phyloP scores from a whole-genome alignment of 2,113 vertebrate species.

The Neopipo cinnamomea region DNA sequence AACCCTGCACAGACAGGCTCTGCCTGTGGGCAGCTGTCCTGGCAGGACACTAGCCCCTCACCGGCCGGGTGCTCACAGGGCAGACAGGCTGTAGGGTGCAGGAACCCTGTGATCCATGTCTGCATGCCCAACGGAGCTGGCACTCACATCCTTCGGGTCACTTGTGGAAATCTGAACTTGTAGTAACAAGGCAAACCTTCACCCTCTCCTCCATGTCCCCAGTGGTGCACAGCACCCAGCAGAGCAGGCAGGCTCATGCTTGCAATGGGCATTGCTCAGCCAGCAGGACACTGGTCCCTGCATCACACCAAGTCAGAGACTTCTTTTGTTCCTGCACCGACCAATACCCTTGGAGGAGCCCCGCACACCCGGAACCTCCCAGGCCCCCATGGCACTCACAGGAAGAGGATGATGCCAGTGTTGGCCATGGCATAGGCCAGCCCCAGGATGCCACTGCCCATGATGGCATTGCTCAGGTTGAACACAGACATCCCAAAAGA shows the following conservation, averaged over 20 bases:
- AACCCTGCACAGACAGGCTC: neutral
- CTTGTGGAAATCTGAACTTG: neutral
- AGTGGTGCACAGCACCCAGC: neutral
- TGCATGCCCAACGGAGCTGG: accelerated
- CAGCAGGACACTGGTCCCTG: neutral
- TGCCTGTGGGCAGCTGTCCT: neutral
- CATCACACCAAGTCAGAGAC: neutral
- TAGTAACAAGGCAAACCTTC: neutral
- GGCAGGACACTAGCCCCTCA: neutral
- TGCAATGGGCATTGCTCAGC: neutral
- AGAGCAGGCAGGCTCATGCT: neutral
- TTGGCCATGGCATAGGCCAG: constrained; percentile 97
- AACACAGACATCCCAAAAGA: constrained; percentile 98
- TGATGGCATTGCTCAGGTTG: constrained; percentile 98
- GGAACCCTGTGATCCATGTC: neutral
- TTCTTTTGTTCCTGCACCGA: neutral
- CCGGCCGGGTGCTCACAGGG: accelerated
- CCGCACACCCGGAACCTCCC: accelerated
- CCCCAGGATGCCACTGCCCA: constrained; percentile 97
- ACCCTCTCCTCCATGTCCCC: neutral
- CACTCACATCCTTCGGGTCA: neutral
- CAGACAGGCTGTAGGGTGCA: neutral
- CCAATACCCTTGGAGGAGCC: accelerated
- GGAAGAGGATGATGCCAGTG: constrained; percentile 91
- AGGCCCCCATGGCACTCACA: constrained; percentile 78